Evolutionary conservation across 2,113 vertebrate genomes (phyloP).

Genomic region (Oncorhynchus gorbuscha): DNA sequence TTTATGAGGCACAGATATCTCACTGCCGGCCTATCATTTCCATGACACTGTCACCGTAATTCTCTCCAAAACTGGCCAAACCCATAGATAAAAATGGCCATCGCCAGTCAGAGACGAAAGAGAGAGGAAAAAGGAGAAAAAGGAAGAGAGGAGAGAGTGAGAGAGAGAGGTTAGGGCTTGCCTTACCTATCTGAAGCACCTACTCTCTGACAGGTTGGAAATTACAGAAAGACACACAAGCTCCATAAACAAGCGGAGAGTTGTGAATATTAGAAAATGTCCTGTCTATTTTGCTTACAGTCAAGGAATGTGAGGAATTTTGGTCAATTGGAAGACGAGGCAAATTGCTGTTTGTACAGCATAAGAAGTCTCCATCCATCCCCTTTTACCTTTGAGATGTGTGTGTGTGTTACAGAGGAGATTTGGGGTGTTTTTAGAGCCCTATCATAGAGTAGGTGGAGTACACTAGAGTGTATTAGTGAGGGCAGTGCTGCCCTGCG

Average conservation of each 20-base stretch:
- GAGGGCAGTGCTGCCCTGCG: slow-evolving; percentile 54
- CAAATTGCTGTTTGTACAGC: slow-evolving; percentile 41
- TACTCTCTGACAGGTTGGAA: neutral
- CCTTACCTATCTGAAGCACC: neutral
- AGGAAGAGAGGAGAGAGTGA: neutral
- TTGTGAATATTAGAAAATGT: slow-evolving; percentile 45
- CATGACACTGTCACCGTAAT: slow-evolving; percentile 72
- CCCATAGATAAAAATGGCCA: slow-evolving; percentile 61
- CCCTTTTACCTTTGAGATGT: slow-evolving; percentile 33
- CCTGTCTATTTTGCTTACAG: slow-evolving; percentile 51
- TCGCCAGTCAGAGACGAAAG: slow-evolving; percentile 43
- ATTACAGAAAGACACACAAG: neutral
- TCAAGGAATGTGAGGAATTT: slow-evolving; percentile 41
- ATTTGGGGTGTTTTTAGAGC: slow-evolving; percentile 57
- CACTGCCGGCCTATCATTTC: slow-evolving; percentile 74
- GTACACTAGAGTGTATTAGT: slow-evolving; percentile 58
- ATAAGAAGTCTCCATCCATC: slow-evolving; percentile 31
- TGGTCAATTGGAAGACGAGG: slow-evolving; percentile 55
- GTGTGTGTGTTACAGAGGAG: slow-evolving; percentile 34
- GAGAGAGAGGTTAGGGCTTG: neutral
- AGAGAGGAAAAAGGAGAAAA: slow-evolving; percentile 20
- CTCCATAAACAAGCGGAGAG: slow-evolving; percentile 12
- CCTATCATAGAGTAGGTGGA: slow-evolving; percentile 59
- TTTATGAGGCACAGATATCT: slow-evolving; percentile 76
- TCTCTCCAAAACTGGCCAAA: slow-evolving; percentile 70